These are phyloP conservation scores for Cephus pulcher DNA, from an alignment of 2,888 invertebrate species.

Conservation along the genomic window DNA sequence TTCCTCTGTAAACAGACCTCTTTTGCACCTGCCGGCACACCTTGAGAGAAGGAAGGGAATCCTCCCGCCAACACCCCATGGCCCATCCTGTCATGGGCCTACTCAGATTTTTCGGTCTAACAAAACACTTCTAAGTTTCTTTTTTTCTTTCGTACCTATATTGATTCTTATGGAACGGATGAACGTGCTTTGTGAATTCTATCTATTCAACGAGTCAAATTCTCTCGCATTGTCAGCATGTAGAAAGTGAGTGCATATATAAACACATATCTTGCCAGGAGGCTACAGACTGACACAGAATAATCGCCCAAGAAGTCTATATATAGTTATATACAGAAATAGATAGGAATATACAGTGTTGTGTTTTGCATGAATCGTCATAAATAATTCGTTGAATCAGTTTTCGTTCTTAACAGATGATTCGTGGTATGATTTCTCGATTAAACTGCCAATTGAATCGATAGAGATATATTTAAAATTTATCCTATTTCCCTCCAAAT, in stretches of 20 bases:
- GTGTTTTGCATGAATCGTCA: background rate
- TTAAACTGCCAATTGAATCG: background rate
- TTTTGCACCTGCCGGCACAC: constrained; percentile 6
- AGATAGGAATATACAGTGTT: background rate
- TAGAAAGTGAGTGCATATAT: background rate
- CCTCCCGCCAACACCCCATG: background rate
- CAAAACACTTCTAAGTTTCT: background rate
- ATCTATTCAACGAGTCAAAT: background rate
- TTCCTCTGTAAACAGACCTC: constrained; percentile 4
- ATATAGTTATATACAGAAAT: background rate
- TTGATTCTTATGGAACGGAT: background rate
- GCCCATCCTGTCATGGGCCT: background rate
- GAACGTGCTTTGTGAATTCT: background rate
- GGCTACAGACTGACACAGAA: background rate
- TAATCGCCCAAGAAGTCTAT: background rate
- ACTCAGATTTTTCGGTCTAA: background rate
- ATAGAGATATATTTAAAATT: background rate
- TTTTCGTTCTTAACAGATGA: background rate
- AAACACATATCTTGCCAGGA: background rate
- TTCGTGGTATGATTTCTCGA: background rate
- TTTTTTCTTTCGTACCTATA: background rate
- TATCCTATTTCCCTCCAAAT: background rate
- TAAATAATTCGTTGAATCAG: background rate
- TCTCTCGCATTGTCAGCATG: background rate
- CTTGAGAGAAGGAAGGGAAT: background rate